Evolutionary conservation across 2,797 vertebrate species (phyloP), one percentile per base, ranked within the genome.

Genomic region (Toxotes lorentzi): DNA sequence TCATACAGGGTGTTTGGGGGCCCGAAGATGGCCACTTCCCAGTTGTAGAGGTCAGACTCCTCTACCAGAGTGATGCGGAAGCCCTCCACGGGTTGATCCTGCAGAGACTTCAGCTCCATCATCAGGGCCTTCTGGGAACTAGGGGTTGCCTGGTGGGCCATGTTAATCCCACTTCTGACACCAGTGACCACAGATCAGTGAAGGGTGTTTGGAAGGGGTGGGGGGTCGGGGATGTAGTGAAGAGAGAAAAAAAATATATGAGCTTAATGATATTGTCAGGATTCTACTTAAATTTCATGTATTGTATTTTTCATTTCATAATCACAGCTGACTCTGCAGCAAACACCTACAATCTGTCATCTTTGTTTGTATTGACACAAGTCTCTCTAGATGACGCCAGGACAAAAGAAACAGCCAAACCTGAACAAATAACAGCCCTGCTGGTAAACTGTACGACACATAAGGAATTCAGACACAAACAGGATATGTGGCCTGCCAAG

Each of bases 81-180:
- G 63, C 97, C 98, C 78, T 99, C 98, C 45, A 99, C 97, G 0
- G 97, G 97, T 85, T 99, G 97, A 93, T 99, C 97, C 95, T 98
- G 97, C 79, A 98, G 94, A 59, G 97, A 97, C 91, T 99, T 98
- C 77, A 97, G 95, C 95, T 98, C 97, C 90, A 98, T 95, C 97
- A 98, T 97, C 90, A 97, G 93, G 87, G 97, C 97, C 89, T 99
- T 99, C 94, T 98, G 97, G 23, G 97, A 99, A 92, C 96, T 97
- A 79, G 97, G 97, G 95, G 97, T 97, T 87, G 97, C 96, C 95
- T 97, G 97, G 94, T 98, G 97, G 92, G 98, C 98, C 97, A 98
- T 98, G 88, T 73, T 88, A 48, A 83, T 89, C 87, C 91, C 83
- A 88, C 87, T 79, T 86, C 79, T 89, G 79, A 87, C 83, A 79